Percentiles rank a stretch among this genome's conserved stretches.
Conservation (phyloP, 2,113 vertebrate genomes). For the Ptilonorhynchus violaceus region DNA sequence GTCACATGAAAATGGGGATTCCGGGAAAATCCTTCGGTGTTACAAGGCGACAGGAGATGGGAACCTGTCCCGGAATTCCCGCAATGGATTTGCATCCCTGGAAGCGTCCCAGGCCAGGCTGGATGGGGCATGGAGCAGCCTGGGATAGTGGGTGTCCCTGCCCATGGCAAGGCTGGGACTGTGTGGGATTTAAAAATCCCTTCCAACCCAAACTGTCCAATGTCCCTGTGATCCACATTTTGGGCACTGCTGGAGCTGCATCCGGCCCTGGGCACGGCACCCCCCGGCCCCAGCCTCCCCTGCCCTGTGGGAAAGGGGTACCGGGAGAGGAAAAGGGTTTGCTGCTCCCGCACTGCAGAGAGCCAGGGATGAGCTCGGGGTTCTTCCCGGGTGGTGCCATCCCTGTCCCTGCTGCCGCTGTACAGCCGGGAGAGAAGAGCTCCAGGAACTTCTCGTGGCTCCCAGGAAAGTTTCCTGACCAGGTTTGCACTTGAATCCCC, state of each 20-base stretch:
- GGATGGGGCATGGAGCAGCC: fast-evolving
- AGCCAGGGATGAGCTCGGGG: no score
- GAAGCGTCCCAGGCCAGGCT: not conserved
- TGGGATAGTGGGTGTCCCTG: not conserved
- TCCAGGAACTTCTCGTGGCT: not conserved
- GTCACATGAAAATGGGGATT: fast-evolving
- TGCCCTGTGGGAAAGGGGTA: fast-evolving
- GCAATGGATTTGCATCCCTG: not conserved
- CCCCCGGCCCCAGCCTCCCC: not conserved
- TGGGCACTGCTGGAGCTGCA: not conserved
- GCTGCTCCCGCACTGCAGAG: not conserved
- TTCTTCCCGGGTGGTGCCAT: fast-evolving
- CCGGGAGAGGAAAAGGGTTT: fast-evolving
- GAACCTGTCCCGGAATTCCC: not conserved
- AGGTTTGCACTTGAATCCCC: no score
- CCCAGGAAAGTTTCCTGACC: fast-evolving
- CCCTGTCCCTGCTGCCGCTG: fast-evolving
- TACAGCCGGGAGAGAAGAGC: not conserved
- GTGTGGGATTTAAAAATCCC: not conserved
- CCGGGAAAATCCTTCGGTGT: not conserved
- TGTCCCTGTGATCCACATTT: fast-evolving
- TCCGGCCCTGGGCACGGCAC: not conserved
- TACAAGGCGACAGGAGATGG: fast-evolving
- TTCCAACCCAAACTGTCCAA: not conserved
- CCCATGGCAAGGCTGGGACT: no score